Percentiles rank a stretch among this genome's conserved stretches.
Conservation (phyloP, 2,113 vertebrate genomes). For the Indicator indicator region DNA sequence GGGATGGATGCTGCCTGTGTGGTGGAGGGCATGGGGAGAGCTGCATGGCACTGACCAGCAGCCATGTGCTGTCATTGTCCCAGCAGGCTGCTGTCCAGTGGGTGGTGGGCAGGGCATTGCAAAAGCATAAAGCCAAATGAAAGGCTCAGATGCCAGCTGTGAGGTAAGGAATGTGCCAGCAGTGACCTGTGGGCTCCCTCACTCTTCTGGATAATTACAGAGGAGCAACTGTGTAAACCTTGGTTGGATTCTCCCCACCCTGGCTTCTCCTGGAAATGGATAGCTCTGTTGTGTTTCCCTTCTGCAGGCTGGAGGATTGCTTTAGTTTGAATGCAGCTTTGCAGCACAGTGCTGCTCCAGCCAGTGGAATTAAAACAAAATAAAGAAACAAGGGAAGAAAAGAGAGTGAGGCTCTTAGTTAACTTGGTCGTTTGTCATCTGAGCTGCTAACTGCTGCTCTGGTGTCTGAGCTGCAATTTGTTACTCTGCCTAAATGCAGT, state of each 20-base stretch:
- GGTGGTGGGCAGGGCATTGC: neutral
- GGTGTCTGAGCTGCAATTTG: neutral
- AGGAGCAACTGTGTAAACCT: slow-evolving; percentile 65
- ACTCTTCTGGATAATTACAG: slow-evolving; percentile 62
- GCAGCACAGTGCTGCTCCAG: neutral
- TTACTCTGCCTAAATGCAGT: neutral
- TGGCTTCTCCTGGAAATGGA: slow-evolving; percentile 35
- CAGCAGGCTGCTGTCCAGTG: neutral
- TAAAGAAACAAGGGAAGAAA: neutral
- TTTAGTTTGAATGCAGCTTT: slow-evolving; percentile 57
- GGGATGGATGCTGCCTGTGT: rapidly evolving
- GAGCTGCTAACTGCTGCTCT: neutral
- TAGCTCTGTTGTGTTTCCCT: slow-evolving; percentile 12
- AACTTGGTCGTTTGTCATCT: neutral
- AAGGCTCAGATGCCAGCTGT: neutral
- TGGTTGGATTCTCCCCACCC: slow-evolving; percentile 29
- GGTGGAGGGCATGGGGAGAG: neutral
- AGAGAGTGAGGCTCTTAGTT: neutral
- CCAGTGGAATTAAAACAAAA: neutral
- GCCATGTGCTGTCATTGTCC: neutral
- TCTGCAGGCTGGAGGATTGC: slow-evolving; percentile 26
- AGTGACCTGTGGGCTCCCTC: slow-evolving; percentile 34
- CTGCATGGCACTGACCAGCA: neutral
- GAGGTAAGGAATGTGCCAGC: slow-evolving; percentile 44
- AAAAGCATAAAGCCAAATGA: neutral